These are phyloP conservation scores for Leptinotarsa rubiginosa DNA, from an alignment of 2,888 invertebrate genomes.

Conservation along the genomic window DNA sequence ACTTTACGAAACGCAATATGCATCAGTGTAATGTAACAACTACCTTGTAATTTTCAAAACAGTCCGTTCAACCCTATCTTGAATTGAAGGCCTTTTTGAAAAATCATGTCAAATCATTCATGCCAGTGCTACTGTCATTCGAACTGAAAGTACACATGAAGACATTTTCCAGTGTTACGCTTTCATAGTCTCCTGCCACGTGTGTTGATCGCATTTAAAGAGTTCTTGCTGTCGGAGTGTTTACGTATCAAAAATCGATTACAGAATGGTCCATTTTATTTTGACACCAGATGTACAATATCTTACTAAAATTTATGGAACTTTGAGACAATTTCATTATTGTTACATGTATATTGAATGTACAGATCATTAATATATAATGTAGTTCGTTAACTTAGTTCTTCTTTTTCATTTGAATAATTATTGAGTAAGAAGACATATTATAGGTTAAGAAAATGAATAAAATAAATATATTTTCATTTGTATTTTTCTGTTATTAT, in stretches of 20 bases:
- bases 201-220: slow-evolving; percentile 66
- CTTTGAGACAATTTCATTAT: slow-evolving; percentile 44
- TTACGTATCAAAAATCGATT: slow-evolving; percentile 55
- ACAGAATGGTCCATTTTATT: slow-evolving; percentile 54
- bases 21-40: slow-evolving; percentile 21
- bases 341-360: slow-evolving; percentile 50
- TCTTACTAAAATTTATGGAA: slow-evolving; percentile 51
- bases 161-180: slow-evolving; percentile 48
- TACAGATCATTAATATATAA: slow-evolving; percentile 51
- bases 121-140: slow-evolving; percentile 29
- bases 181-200: slow-evolving; percentile 62
- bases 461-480: slow-evolving; percentile 59
- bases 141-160: slow-evolving; percentile 42
- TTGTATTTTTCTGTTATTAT: slow-evolving; percentile 46
- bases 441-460: slow-evolving; percentile 53
- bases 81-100: slow-evolving; percentile 32
- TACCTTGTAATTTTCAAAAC: slow-evolving; percentile 32
- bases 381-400: slow-evolving; percentile 47
- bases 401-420: slow-evolving; percentile 53
- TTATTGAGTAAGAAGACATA: slow-evolving; percentile 56
- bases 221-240: slow-evolving; percentile 66
- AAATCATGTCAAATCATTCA: slow-evolving; percentile 28
- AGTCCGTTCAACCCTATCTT: slow-evolving; percentile 26
- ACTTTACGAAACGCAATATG: slow-evolving; percentile 41
- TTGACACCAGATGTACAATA: slow-evolving; percentile 61